Evolutionary conservation across 2,888 invertebrate genomes (phyloP).

Genomic region (Pemphredon lugubris): DNA sequence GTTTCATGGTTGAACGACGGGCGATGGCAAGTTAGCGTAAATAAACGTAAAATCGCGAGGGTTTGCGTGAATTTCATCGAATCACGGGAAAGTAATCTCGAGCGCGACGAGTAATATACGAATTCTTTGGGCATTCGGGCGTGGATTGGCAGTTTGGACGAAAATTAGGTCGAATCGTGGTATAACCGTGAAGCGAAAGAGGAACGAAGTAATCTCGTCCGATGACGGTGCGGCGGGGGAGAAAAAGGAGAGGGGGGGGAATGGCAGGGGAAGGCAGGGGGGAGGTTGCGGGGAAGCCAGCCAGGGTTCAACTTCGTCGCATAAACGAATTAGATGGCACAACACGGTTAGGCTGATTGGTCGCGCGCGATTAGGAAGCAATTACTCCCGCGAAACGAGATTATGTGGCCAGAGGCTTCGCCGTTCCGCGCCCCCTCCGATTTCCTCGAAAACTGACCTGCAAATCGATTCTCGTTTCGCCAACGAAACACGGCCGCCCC

Average conservation of each 20-base stretch:
- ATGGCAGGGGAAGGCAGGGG: constrained; percentile 11
- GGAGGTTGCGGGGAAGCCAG: constrained; percentile 30
- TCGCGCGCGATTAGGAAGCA: constrained; percentile 68
- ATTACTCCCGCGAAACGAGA: constrained; percentile 67
- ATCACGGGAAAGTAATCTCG: too few relatives aligned
- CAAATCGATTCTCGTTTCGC: constrained; percentile 36
- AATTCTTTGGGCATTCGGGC: background rate
- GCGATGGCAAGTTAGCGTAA: too few relatives aligned
- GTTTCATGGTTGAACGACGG: too few relatives aligned
- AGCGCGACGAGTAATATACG: too few relatives aligned
- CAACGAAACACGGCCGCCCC: constrained; percentile 1
- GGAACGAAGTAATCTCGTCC: constrained; percentile 38
- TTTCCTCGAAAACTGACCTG: constrained; percentile 50
- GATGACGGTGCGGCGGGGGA: constrained; percentile 2
- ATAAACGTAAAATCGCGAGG: too few relatives aligned
- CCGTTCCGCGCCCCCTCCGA: constrained; percentile 32
- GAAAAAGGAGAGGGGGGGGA: background rate
- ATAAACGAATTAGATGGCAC: constrained; percentile 65
- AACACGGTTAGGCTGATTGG: constrained; percentile 70
- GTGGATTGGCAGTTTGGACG: constrained; percentile 13
- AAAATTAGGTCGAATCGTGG: constrained; percentile 33
- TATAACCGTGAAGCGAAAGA: constrained; percentile 36
- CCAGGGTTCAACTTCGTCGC: constrained; percentile 47
- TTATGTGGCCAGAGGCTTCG: constrained; percentile 64
- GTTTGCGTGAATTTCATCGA: too few relatives aligned